Base-by-base conservation (phyloP, 1,140 invertebrate genomes). In the Sogatella furcifera region DNA sequence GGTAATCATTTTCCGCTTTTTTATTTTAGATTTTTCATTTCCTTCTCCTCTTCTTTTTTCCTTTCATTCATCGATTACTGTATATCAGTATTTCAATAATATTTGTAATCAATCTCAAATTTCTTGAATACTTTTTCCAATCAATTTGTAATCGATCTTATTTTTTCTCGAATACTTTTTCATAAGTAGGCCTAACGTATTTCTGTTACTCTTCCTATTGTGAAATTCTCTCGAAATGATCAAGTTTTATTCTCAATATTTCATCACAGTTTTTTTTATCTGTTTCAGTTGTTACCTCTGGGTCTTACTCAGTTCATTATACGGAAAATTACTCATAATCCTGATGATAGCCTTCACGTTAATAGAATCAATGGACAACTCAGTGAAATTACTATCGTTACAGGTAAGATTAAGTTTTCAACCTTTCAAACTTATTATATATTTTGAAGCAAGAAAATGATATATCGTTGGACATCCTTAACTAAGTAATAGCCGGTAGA, bases 321-420 rank as follows among this genome's bases (percentile, higher is more conserved):
- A 85, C 67, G 83, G 81, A 3, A 78, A 82, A 64, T 62, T 82
- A 5, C 60, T 85, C 5, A 73, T 84, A n/a, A 73, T 84, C 5
- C 61, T 83, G 6, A 78, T 79, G 71, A 67, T 80, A 41, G 76
- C 80, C n/a, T 75, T 81, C 15, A 79, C 79, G 61, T 65, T 83
- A 10, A 78, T 78, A 31, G 81, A 83, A 68, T 78, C 82, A 14
- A 79, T 82, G 72, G 79, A 83, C 66, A 82, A 81, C 55, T 72
- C 74, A 15, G 75, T 82, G 19, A 74, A 74, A 44, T 71, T 81
- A 3, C 71, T 83, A 44, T 78, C 76, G 14, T 78, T 84, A 61
- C 83, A 85, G 77, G 83, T 85, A 74, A 60, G 15, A 58, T 14
- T 56, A 5, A 28, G 24, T 28, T 28, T 28, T 6, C 24, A 28